Percentiles rank a stretch among this genome's conserved stretches.
phyloP scores from a whole-genome alignment of 2,888 invertebrate species.

The Dysmachus trigonus region DNA sequence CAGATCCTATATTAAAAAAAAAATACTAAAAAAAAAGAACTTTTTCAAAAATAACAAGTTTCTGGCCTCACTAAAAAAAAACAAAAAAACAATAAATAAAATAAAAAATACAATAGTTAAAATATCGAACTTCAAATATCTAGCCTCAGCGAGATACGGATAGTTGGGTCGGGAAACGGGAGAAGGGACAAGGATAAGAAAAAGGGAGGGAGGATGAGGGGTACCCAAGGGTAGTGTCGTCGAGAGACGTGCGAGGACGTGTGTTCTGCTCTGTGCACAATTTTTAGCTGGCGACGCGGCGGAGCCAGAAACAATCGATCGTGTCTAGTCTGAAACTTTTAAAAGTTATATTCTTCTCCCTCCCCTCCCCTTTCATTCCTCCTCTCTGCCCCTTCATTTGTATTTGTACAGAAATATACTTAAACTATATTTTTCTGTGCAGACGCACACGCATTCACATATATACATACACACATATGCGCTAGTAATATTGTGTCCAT shows the following conservation, averaged over 20 bases:
- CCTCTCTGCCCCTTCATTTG: not conserved
- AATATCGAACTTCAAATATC: no score
- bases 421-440: not conserved
- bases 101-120: no score
- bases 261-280: slow-evolving; percentile 19
- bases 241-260: slow-evolving; percentile 13
- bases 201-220: not conserved
- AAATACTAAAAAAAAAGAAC: no score
- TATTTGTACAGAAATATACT: slow-evolving; percentile 32
- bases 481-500: not conserved
- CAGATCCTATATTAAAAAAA: no score
- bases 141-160: no score
- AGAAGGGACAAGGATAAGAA: no score
- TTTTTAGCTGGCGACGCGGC: slow-evolving; percentile 51
- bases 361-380: no score
- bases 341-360: slow-evolving; percentile 29
- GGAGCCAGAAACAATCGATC: slow-evolving; percentile 54
- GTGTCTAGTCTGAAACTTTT: slow-evolving; percentile 51
- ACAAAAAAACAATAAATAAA: no score
- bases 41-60: no score
- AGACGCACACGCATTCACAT: no score
- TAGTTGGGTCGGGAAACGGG: no score
- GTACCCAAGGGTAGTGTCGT: not conserved
- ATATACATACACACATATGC: not conserved
- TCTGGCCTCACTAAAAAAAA: no score